phyloP scores from a whole-genome alignment of 1,140 invertebrate species.

The Pemphigus obesinymphae region DNA sequence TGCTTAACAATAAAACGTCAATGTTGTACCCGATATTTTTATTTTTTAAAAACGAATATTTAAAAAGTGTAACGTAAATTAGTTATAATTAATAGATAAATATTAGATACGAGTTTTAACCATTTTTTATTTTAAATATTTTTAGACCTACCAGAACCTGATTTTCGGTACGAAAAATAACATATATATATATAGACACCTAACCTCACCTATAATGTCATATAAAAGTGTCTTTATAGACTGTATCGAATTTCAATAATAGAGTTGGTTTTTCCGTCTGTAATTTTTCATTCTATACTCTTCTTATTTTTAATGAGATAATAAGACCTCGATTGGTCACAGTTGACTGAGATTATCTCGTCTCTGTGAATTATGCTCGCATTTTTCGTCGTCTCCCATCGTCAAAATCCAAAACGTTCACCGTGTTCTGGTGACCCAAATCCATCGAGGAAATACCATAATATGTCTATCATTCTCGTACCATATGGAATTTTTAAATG shows the following conservation, averaged over 20 bases:
- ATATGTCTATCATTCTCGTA: neutral
- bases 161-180: neutral
- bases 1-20: no score
- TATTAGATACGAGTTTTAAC: neutral
- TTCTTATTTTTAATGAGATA: slow-evolving; percentile 21
- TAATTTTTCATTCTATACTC: neutral
- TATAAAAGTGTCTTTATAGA: neutral
- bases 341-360: slow-evolving; percentile 16
- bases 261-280: neutral
- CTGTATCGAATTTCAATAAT: slow-evolving; percentile 31
- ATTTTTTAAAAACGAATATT: neutral
- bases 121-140: neutral
- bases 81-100: neutral
- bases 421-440: slow-evolving; percentile 16
- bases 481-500: neutral
- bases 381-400: slow-evolving; percentile 3
- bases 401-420: slow-evolving; percentile 7
- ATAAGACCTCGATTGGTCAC: slow-evolving; percentile 12
- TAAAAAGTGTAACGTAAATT: neutral
- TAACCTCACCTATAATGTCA: neutral
- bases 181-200: neutral
- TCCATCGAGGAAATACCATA: neutral
- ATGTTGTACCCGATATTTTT: no score
- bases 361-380: slow-evolving; percentile 15
- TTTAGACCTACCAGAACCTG: neutral